Percentiles rank a stretch among this genome's conserved stretches.
Evolutionary conservation across 2,113 vertebrate species (phyloP).

Genomic region (Cochlearius cochlearius): DNA sequence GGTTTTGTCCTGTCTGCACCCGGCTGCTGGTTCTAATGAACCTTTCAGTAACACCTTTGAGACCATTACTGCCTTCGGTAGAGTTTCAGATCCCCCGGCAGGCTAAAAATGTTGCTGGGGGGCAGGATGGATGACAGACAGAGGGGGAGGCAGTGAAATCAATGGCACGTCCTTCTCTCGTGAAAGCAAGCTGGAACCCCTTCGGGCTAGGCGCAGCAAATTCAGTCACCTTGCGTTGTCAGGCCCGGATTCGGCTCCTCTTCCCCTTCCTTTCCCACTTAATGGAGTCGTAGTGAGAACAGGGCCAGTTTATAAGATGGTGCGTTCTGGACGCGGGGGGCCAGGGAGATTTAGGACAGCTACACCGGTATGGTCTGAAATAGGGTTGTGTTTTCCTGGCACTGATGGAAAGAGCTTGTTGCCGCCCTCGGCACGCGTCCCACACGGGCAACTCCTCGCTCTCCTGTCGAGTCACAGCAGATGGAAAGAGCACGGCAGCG

Average conservation of each 20-base stretch:
- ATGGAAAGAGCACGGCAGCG: not conserved
- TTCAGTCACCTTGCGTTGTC: not conserved
- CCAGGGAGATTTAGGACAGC: not conserved
- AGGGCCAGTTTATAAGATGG: not conserved
- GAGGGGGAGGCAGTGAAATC: not conserved
- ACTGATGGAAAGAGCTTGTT: not conserved
- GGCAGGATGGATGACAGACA: not conserved
- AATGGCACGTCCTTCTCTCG: not conserved
- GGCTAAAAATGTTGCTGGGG: not conserved
- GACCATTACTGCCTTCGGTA: not conserved
- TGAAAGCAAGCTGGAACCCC: not conserved
- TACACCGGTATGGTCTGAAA: not conserved
- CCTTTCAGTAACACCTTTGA: not conserved
- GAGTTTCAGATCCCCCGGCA: not conserved
- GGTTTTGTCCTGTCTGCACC: not conserved
- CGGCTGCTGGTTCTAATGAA: not conserved
- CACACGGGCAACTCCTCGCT: not conserved
- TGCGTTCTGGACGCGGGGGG: not conserved
- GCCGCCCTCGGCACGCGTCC: not conserved
- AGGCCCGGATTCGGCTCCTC: not conserved
- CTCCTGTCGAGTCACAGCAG: not conserved
- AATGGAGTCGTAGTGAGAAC: not conserved
- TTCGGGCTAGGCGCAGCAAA: not conserved
- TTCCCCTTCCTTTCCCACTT: not conserved
- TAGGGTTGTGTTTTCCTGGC: not conserved